Base-by-base conservation (phyloP, 2,888 invertebrate species). In the Megalurothrips usitatus region DNA sequence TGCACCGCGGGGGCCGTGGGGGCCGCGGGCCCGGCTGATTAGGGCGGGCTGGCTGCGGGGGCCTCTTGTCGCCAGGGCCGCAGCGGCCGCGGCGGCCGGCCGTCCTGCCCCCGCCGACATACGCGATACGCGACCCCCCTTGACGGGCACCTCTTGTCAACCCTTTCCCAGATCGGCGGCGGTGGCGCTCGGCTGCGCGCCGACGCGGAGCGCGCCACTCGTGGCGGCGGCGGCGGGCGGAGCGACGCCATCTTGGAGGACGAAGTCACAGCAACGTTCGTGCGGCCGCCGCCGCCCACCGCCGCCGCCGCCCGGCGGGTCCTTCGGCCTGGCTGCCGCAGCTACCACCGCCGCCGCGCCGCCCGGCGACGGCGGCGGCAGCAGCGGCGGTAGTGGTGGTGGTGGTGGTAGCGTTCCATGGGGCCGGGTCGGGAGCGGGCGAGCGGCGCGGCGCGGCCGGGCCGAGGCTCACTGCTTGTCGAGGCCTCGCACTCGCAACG, bases 371-470 rank as follows among this genome's bases (percentile, higher is more conserved):
- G 23, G 68, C 26, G 68, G 68, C 23, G 9, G 26, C 23, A 8
- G 68, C 23, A 26, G 68, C 6, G 10, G 10, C 9, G 68, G 23
- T 26, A 26, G 68, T 26, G 12, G 68, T 26, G 26, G 23, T 4
- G 68, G 26, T 11, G 3, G 26, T 11, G 0, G 68, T 11, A 23
- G 68, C 1, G 68, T 19, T 17, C 14, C 52, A 19, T 0, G 68
- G 68, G 26, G 68, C 23, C n/a, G 68, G n/a, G 6, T 9, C n/a
- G n/a, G 68, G 68, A 19, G 68, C 23, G n/a, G 68, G 23, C 9
- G 68, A 68, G 68, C 68, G 68, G 68, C 68, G 68, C 68, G 68
- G 68, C 68, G 68, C 68, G 68, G n/a, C 63, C 10, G 52, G n/a
- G 23, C 23, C 23, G 68, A 3, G 23, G 12, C 68, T 23, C 68